Percentiles rank a stretch among this genome's conserved stretches.
These are phyloP conservation scores for Acropora yongei DNA, from an alignment of 64 coral and sea anemone species.

Conservation along the genomic window DNA sequence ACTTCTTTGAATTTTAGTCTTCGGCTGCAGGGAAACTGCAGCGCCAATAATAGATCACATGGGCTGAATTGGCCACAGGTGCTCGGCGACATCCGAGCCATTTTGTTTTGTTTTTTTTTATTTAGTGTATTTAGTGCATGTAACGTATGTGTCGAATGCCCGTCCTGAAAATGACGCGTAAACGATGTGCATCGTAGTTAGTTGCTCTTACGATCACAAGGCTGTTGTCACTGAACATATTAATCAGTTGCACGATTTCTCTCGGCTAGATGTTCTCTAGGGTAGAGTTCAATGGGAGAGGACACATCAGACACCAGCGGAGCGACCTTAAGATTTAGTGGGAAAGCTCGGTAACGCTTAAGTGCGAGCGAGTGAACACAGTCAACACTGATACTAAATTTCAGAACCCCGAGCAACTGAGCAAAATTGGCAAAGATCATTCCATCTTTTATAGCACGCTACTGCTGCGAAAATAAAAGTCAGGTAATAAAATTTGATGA, in stretches of 20 bases:
- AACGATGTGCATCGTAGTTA: neutral
- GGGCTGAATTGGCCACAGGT: neutral
- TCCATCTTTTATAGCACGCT: constrained; percentile 3
- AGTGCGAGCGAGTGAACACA: no score
- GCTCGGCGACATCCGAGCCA: neutral
- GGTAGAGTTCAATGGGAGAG: neutral
- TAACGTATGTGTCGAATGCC: constrained; percentile 28
- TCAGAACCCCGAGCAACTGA: neutral
- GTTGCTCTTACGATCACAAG: neutral
- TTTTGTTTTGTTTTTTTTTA: constrained; percentile 11
- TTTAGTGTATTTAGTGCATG: neutral
- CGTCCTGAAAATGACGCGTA: neutral
- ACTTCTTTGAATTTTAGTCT: no score
- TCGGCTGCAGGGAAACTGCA: no score
- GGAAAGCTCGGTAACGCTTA: neutral
- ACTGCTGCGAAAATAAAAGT: neutral
- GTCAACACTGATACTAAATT: neutral
- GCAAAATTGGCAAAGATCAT: neutral
- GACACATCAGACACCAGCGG: neutral
- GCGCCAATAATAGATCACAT: neutral
- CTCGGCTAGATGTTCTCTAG: neutral
- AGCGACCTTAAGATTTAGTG: neutral
- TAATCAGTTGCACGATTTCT: neutral
- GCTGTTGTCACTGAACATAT: neutral
- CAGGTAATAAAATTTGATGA: neutral